These are phyloP conservation scores for Ecliptopera silaceata DNA, from an alignment of 2,888 invertebrate genomes.

Conservation along the genomic window DNA sequence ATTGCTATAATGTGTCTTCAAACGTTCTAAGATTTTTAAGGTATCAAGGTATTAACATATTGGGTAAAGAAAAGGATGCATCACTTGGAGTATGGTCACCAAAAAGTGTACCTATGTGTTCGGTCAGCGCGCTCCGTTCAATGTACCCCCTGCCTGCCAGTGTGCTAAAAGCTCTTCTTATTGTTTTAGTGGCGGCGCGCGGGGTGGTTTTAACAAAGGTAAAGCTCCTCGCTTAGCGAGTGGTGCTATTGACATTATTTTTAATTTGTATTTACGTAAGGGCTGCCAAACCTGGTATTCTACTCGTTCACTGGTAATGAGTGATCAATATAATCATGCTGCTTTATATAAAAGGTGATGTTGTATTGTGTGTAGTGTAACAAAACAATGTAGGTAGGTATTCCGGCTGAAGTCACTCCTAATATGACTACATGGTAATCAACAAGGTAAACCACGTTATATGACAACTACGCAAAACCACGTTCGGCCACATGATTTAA, in stretches of 20 bases:
- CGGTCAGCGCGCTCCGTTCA: constrained; percentile 82
- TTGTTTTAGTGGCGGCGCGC: constrained; percentile 97
- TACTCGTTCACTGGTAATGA: constrained; percentile 43
- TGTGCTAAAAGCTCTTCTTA: constrained; percentile 90
- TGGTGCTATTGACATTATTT: constrained; percentile 88
- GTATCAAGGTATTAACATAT: constrained; percentile 76
- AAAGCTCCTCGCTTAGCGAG: constrained; percentile 91
- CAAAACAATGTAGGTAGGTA: not conserved
- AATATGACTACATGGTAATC: not conserved
- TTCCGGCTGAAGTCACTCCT: not conserved
- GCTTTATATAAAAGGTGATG: constrained; percentile 40
- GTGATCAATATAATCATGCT: constrained; percentile 40
- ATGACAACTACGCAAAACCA: not conserved
- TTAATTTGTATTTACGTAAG: constrained; percentile 74
- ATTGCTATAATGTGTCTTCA: constrained; percentile 60
- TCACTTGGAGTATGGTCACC: constrained; percentile 73
- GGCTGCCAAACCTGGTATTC: constrained; percentile 75
- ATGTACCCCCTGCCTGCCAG: constrained; percentile 82
- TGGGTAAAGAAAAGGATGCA: constrained; percentile 85
- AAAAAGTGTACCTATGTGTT: constrained; percentile 79
- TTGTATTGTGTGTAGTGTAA: not conserved
- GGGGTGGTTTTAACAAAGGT: constrained; percentile 98
- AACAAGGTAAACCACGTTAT: not conserved
- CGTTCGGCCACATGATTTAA: not conserved
- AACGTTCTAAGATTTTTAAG: constrained; percentile 79